Conservation (phyloP, 2,888 invertebrate genomes). For the Megaustenia siamemsis region DNA sequence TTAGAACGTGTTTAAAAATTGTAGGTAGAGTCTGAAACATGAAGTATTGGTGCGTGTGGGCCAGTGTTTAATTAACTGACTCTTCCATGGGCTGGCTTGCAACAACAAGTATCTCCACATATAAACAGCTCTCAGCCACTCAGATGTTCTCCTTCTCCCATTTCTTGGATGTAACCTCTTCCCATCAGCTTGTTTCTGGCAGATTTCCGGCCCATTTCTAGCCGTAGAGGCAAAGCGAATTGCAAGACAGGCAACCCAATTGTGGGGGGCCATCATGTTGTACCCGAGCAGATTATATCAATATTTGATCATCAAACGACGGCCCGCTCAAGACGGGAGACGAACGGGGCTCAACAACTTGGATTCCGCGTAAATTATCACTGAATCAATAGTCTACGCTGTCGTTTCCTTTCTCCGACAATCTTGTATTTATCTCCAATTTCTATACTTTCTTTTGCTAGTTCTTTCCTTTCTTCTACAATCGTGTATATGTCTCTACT, state of each 20-base stretch:
- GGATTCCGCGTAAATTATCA: constrained; percentile 19
- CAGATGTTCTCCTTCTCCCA: too few relatives aligned
- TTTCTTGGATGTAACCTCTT: too few relatives aligned
- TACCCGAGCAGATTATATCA: not conserved
- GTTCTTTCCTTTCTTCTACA: constrained; percentile 5
- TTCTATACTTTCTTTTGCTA: not conserved
- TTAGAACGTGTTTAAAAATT: too few relatives aligned
- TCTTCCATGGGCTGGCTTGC: too few relatives aligned
- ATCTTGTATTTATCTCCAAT: not conserved
- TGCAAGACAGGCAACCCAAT: not conserved
- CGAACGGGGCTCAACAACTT: not conserved
- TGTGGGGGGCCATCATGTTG: not conserved
- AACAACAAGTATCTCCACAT: too few relatives aligned
- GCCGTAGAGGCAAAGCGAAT: not conserved
- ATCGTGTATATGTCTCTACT: constrained; percentile 22
- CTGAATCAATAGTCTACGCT: constrained; percentile 18
- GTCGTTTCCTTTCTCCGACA: not conserved
- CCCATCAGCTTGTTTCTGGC: not conserved
- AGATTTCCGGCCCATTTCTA: not conserved
- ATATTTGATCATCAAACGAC: constrained; percentile 30
- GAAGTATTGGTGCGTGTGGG: too few relatives aligned
- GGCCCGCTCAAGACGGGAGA: not conserved
- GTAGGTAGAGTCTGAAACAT: too few relatives aligned
- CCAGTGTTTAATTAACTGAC: too few relatives aligned
- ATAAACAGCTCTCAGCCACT: too few relatives aligned